phyloP scores from a whole-genome alignment of 2,797 vertebrate species.

The Fistularia commersonii region DNA sequence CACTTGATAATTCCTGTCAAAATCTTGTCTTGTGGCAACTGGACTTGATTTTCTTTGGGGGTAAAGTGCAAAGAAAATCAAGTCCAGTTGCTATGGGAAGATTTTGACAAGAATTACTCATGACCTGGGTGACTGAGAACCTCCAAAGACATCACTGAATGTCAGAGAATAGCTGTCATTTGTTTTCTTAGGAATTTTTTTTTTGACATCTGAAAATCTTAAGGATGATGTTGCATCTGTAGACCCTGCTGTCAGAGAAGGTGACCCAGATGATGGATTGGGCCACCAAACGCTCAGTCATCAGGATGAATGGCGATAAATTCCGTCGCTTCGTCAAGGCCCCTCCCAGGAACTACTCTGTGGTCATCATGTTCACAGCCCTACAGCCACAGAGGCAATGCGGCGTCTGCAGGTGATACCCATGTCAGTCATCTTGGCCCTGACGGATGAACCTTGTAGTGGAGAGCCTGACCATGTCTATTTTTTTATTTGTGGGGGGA shows the following conservation, averaged over 20 bases:
- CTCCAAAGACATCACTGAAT: too few species aligned
- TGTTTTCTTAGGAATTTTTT: too few species aligned
- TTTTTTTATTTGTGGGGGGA: not conserved
- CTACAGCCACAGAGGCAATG: constrained; percentile 95
- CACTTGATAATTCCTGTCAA: too few species aligned
- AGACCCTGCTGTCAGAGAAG: constrained; percentile 94
- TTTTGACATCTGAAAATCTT: too few species aligned
- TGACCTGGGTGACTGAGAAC: too few species aligned
- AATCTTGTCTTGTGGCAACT: too few species aligned
- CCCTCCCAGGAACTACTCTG: constrained; percentile 92
- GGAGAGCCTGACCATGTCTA: not conserved
- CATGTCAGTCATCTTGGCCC: not conserved
- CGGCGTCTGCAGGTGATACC: constrained; percentile 88
- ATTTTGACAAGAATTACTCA: too few species aligned
- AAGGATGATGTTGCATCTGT: constrained; percentile 4
- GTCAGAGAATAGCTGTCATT: too few species aligned
- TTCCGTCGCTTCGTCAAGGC: constrained; percentile 92
- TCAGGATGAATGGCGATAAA: constrained; percentile 95
- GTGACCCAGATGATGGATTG: constrained; percentile 95
- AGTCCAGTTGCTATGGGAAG: too few species aligned
- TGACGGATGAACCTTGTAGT: too few species aligned
- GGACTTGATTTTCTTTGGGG: too few species aligned
- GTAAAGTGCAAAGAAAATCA: too few species aligned
- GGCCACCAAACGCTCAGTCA: constrained; percentile 88
- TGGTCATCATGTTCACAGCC: constrained; percentile 96